These are phyloP conservation scores for Struthio camelus DNA, from an alignment of 2,113 vertebrate species.

Conservation along the genomic window DNA sequence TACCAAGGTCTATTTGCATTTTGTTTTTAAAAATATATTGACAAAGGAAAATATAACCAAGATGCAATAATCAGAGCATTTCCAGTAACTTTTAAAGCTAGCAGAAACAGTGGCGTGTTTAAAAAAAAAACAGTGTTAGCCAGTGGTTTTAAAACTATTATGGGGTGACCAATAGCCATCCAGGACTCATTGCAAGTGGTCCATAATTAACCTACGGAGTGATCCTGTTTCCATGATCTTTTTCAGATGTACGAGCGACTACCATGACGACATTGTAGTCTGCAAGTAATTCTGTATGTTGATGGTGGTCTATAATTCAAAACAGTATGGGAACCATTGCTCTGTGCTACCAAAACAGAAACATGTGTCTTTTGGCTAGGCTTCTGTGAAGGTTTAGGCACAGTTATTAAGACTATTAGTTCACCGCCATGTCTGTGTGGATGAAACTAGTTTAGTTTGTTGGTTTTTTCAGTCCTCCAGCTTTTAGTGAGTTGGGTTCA, in stretches of 20 bases:
- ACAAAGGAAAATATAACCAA: neutral
- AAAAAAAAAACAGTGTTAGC: neutral
- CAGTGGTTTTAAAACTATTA: neutral
- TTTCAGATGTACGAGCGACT: neutral
- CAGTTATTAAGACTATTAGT: neutral
- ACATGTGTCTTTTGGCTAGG: slow-evolving; percentile 25
- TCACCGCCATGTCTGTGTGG: neutral
- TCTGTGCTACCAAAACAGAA: slow-evolving; percentile 23
- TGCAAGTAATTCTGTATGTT: slow-evolving; percentile 39
- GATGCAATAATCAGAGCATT: neutral
- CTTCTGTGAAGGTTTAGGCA: slow-evolving; percentile 13
- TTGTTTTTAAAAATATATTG: neutral
- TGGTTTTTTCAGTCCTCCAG: neutral
- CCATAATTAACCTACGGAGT: slow-evolving; percentile 28
- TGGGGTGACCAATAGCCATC: neutral
- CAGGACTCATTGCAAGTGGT: neutral
- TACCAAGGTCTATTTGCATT: neutral
- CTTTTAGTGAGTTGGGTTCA: neutral
- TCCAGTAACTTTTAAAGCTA: neutral
- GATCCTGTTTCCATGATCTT: neutral
- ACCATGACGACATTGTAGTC: neutral
- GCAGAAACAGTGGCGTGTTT: neutral
- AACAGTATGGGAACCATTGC: slow-evolving; percentile 24
- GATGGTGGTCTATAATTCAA: slow-evolving; percentile 49
- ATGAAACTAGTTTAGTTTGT: neutral